Evolutionary conservation across 2,888 invertebrate species (phyloP), one percentile per base, ranked within the genome.

Genomic region (Microchrysa polita): DNA sequence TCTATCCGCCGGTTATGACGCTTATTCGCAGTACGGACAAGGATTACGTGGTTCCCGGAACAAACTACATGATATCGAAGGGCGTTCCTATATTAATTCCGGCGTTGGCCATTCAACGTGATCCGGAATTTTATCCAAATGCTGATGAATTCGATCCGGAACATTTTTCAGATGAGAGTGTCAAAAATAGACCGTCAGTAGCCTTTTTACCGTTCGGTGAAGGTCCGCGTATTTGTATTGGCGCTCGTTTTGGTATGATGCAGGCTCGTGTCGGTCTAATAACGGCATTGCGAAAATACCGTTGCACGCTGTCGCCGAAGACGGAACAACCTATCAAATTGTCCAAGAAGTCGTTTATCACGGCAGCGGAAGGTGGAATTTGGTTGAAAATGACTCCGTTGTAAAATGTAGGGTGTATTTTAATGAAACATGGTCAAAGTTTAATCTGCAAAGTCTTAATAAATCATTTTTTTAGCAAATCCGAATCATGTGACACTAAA

Each of bases 111-210:
- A 77, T 84, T 34, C 84, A 84, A 72, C 77, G 79, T 42, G 82
- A 83, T 77, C 80, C 81, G 0, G 76, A 80, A 57, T 78, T 80
- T 74, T 83, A 80, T 74, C 79, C 81, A 10, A 77, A 83, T 27
- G 83, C 83, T 5, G 75, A 79, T 23, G 78, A 77, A 67, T 84
- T 81, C 74, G 80, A 83, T 73, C 83, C 83, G 0, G 82, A 83
- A 40, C 74, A 82, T 69, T 84, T 83, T 77, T 78, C 65, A 12
- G 75, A 77, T 0, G 79, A 80, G 74, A 78, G 79, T 34, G 78
- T 73, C 12, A 34, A 52, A 12, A 53, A 60, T 22, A 34, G 76
- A 1, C 71, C 40, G 16, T 27, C 73, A 9, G 61, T 20, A 9
- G 42, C 75, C 23, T 75, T 72, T 42, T 1, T 76, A 14, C 73